These are phyloP conservation scores for Enteromius anoplus DNA, from an alignment of 2,797 vertebrate species.

Conservation along the genomic window DNA sequence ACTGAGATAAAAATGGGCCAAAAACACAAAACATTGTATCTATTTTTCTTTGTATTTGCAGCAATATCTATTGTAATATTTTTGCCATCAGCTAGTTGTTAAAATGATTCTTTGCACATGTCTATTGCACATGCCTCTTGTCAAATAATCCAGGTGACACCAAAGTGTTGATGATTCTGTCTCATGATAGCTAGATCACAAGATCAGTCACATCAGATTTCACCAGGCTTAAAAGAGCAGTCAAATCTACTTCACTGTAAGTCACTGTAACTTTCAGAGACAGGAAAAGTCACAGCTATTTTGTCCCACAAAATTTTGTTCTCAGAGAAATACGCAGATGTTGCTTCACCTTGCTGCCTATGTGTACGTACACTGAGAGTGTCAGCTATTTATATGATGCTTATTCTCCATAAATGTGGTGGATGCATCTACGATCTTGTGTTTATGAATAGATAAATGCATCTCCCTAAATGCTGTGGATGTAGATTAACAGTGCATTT, in stretches of 20 bases:
- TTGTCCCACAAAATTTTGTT: constrained; percentile 6
- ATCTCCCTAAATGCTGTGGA: constrained; percentile 29
- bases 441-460: constrained; percentile 36
- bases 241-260: constrained; percentile 17
- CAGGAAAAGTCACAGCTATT: background rate
- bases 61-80: background rate
- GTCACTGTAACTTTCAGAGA: background rate
- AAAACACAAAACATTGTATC: background rate
- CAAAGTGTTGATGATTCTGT: constrained; percentile 31
- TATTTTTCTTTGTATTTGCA: background rate
- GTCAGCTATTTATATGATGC: constrained; percentile 10
- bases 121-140: background rate
- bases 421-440: constrained; percentile 3
- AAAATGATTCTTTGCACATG: background rate
- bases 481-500: constrained; percentile 15
- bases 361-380: constrained; percentile 25
- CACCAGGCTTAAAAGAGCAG: constrained; percentile 6
- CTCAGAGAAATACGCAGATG: constrained; percentile 40
- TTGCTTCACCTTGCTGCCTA: constrained; percentile 21
- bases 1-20: background rate
- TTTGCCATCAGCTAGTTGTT: background rate
- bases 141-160: constrained; percentile 28
- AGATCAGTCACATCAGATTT: constrained; percentile 25
- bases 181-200: constrained; percentile 6
- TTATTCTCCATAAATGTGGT: constrained; percentile 22